Evolutionary conservation across 1,140 invertebrate genomes (phyloP).

Genomic region (Coenobita brevimanus): DNA sequence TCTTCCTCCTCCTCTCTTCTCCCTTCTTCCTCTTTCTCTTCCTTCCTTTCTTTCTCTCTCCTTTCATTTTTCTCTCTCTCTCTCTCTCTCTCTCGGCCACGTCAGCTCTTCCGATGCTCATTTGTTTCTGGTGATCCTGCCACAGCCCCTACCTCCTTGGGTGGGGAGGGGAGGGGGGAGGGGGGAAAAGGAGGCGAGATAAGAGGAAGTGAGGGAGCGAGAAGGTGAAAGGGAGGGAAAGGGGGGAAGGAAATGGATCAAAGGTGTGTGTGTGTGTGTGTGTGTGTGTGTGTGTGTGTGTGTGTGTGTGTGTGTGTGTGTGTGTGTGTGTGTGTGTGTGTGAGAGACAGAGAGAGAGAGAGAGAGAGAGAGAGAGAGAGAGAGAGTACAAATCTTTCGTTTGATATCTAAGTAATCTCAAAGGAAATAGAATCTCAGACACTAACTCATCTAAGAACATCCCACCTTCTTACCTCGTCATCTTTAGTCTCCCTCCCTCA

Average conservation of each 20-base stretch:
- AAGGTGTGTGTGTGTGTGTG: no score
- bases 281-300: no score
- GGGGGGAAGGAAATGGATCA: neutral
- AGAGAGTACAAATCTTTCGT: no score
- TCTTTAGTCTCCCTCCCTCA: no score
- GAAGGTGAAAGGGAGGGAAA: neutral
- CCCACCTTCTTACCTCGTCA: no score
- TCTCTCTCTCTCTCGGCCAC: slow-evolving; percentile 27
- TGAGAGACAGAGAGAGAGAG: no score
- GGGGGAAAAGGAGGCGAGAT: neutral
- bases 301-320: no score
- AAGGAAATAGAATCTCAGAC: no score
- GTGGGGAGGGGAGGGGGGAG: neutral
- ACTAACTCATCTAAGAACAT: no score
- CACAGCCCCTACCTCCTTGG: slow-evolving; percentile 41
- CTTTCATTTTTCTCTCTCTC: slow-evolving; percentile 19
- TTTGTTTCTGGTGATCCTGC: slow-evolving; percentile 55
- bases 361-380: no score
- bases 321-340: no score
- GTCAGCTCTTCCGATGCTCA: slow-evolving; percentile 61
- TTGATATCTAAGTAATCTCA: no score
- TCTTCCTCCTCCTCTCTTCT: slow-evolving; percentile 2
- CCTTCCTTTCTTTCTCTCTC: slow-evolving; percentile 21
- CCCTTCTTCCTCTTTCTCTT: slow-evolving; percentile 23
- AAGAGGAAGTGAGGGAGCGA: neutral